Conservation (phyloP, 2,113 vertebrate species). For the Trematomus loennbergii region DNA sequence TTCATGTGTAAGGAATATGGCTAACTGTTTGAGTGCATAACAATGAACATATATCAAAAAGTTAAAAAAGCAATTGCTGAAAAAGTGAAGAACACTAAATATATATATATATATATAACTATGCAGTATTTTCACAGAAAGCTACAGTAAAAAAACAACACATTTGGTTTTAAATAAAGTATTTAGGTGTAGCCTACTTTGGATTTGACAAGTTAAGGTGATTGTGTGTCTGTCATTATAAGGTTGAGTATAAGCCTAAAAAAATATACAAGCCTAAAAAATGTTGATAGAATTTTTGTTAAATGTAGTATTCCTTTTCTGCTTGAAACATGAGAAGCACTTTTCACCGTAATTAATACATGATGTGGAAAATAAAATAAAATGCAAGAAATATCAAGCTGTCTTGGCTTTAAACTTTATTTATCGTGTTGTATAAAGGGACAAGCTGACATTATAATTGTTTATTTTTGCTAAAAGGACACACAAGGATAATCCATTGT, state of each 20-base stretch:
- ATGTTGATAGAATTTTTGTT: no score
- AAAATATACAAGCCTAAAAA: no score
- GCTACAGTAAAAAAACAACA: background rate
- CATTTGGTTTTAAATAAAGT: background rate
- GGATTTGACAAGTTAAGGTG: background rate
- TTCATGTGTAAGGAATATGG: no score
- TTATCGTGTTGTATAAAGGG: background rate
- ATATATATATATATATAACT: no score
- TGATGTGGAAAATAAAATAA: background rate
- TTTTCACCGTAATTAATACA: slow-evolving; percentile 17
- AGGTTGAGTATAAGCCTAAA: no score
- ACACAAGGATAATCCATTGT: background rate
- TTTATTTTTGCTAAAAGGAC: background rate
- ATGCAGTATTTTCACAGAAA: background rate
- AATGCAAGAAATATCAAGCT: background rate
- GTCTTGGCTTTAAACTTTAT: background rate
- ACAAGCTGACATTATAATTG: background rate
- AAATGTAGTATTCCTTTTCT: background rate
- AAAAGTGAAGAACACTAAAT: no score
- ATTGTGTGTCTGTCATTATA: background rate
- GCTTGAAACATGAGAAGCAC: background rate
- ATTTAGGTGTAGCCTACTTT: background rate
- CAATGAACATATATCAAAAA: no score
- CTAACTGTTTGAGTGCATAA: no score
- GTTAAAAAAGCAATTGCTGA: no score